phyloP scores from a whole-genome alignment of 1,140 invertebrate species.

The Bursaphelenchus mucronatus region DNA sequence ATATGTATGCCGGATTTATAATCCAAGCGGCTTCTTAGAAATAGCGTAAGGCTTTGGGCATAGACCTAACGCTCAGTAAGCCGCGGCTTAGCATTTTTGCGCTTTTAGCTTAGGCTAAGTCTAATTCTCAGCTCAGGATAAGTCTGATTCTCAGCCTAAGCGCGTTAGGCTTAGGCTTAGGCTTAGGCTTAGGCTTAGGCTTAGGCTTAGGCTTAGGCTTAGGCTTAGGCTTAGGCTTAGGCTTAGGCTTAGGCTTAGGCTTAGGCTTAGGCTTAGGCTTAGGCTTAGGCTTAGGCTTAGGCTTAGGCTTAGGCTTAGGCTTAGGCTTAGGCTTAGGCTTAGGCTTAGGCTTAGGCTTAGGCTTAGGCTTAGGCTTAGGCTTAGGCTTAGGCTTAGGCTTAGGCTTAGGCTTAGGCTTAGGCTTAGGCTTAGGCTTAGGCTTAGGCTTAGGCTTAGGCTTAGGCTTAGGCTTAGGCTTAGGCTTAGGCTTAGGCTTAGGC shows the following conservation, averaged over 20 bases:
- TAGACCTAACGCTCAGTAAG: no score
- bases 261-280: constrained; percentile 29
- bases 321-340: constrained; percentile 30
- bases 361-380: no score
- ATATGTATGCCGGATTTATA: no score
- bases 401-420: no score
- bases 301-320: constrained; percentile 21
- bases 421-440: no score
- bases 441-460: no score
- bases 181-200: constrained; percentile 25
- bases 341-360: constrained; percentile 35
- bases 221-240: constrained; percentile 37
- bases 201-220: constrained; percentile 24
- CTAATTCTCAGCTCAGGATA: constrained; percentile 16
- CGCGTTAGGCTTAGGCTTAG: constrained; percentile 33
- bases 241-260: constrained; percentile 37
- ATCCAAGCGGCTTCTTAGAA: no score
- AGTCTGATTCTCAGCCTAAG: neutral
- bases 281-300: constrained; percentile 25
- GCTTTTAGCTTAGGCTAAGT: constrained; percentile 29
- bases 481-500: constrained; percentile 30
- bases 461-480: no score
- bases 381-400: no score
- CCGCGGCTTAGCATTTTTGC: no score
- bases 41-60: no score